Base-by-base conservation (phyloP, 2,113 vertebrate genomes). In the Gallinago paraguaiae region DNA sequence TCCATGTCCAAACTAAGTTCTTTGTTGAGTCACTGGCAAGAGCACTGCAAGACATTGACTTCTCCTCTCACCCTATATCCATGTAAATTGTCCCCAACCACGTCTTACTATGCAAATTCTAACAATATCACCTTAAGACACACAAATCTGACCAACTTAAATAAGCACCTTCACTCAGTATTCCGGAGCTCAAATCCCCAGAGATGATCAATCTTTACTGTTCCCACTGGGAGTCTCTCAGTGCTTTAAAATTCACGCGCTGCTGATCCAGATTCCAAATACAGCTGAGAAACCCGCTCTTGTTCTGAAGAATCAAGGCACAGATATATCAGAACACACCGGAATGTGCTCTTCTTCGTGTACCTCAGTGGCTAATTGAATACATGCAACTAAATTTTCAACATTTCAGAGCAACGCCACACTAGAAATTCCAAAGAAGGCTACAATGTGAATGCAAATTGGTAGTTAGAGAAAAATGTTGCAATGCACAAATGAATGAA, bases 381-480 rank as follows among this genome's bases (percentile, higher is more conserved):
- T 10, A 35, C 3, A n/a, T 1, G 23, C 19, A 51, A 31, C 35
- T 78, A 43, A n/a, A 31, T 13, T 76, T 87, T 75, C 46, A 37
- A 43, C 54, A n/a, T 82, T 87, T 85, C 25, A 68, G 31, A 85
- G 39, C 25, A 79, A 81, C 0, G 0, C 6, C 8, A 17, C 0
- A 0, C 31, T 14, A 71, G 51, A 67, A 87, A 80, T 75, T 31
- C 22, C 14, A 53, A 65, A 74, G 7, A 86, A 70, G 13, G 33
- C 5, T 57, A 67, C 33, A 70, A 11, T 2, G 27, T 35, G 33
- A 85, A 41, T 18, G 17, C 28, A 85, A 35, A 84, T 7, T 28
- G 24, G 7, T n/a, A 57, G 22, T 1, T 71, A 23, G 39, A 71
- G n/a, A 23, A 46, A 92, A 75, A 41, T n/a, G 7, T 31, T 67